Conservation (phyloP, 1,140 invertebrate species). For the Drosophila suzukii region DNA sequence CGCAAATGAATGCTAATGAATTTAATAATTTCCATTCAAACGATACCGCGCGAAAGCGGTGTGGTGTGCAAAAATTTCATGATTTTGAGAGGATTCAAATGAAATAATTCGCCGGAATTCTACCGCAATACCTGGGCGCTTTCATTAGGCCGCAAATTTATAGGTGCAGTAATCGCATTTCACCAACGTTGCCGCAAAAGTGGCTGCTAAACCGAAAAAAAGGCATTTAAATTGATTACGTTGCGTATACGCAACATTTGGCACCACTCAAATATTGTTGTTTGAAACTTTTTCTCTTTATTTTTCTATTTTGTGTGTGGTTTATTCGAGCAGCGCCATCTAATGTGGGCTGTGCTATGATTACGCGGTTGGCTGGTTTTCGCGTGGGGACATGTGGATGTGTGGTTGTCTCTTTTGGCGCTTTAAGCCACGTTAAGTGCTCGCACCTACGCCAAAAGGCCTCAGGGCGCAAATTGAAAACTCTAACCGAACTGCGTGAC, state of each 20-base stretch:
- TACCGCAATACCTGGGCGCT: conserved; percentile 20
- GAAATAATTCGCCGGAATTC: conserved; percentile 20
- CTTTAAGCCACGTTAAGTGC: conserved; percentile 57
- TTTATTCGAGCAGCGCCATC: conserved; percentile 24
- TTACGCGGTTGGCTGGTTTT: conserved; percentile 49
- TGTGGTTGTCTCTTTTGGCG: neutral
- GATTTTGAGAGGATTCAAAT: conserved; percentile 23
- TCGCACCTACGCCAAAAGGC: conserved; percentile 45
- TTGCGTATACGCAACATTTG: conserved; percentile 75
- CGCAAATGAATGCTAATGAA: conserved; percentile 42
- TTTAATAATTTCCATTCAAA: conserved; percentile 56
- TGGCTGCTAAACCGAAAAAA: conserved; percentile 50
- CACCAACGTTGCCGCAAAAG: conserved; percentile 34
- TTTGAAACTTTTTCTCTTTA: conserved; percentile 8
- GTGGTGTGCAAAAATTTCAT: conserved; percentile 42
- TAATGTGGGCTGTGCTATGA: conserved; percentile 47
- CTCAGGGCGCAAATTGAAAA: conserved; percentile 53
- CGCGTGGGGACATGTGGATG: conserved; percentile 2
- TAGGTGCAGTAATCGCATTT: conserved; percentile 48
- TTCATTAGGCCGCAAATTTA: conserved; percentile 39
- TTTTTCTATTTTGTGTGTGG: conserved; percentile 1
- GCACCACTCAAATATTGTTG: conserved; percentile 41
- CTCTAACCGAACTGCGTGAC: conserved; percentile 40
- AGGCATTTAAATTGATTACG: conserved; percentile 69
- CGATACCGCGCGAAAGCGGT: conserved; percentile 19